These are phyloP conservation scores for Ectropis grisescens DNA, from an alignment of 1,140 invertebrate genomes.

Conservation along the genomic window DNA sequence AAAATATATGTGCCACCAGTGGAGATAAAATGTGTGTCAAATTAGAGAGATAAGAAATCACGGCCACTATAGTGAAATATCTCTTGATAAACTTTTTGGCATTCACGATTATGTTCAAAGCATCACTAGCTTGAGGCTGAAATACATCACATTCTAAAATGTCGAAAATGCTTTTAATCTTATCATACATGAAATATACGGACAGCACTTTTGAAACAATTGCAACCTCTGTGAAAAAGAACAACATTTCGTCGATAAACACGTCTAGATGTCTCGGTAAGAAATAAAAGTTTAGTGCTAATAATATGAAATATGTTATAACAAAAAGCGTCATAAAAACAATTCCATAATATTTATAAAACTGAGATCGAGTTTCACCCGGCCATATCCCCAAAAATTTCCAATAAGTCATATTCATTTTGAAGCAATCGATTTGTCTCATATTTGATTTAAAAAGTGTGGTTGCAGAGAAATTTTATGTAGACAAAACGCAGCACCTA, in stretches of 20 bases:
- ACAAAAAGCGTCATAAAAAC: conserved; percentile 22
- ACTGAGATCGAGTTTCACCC: conserved; percentile 7
- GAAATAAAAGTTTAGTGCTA: conserved; percentile 35
- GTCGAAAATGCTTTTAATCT: conserved; percentile 24
- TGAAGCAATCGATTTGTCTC: conserved; percentile 30
- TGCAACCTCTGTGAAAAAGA: conserved; percentile 32
- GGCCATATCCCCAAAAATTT: conserved; percentile 33
- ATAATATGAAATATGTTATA: conserved; percentile 18
- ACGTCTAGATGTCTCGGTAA: conserved; percentile 28
- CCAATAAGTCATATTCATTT: conserved; percentile 27
- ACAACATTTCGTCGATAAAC: conserved; percentile 36
- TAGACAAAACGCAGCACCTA: no score
- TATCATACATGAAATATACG: conserved; percentile 20
- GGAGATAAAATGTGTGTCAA: conserved; percentile 25
- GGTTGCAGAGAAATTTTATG: no score
- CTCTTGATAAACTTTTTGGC: conserved; percentile 33
- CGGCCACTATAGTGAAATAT: conserved; percentile 34
- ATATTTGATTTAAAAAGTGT: no score
- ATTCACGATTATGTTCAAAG: conserved; percentile 18
- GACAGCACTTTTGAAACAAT: conserved; percentile 34
- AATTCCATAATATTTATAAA: conserved; percentile 24
- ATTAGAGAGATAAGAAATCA: conserved; percentile 26
- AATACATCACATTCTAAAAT: conserved; percentile 37
- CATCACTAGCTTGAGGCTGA: conserved; percentile 23
- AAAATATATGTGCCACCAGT: conserved; percentile 26